These are phyloP conservation scores for Megaceryle alcyon DNA, from an alignment of 2,797 vertebrate species.

Conservation along the genomic window DNA sequence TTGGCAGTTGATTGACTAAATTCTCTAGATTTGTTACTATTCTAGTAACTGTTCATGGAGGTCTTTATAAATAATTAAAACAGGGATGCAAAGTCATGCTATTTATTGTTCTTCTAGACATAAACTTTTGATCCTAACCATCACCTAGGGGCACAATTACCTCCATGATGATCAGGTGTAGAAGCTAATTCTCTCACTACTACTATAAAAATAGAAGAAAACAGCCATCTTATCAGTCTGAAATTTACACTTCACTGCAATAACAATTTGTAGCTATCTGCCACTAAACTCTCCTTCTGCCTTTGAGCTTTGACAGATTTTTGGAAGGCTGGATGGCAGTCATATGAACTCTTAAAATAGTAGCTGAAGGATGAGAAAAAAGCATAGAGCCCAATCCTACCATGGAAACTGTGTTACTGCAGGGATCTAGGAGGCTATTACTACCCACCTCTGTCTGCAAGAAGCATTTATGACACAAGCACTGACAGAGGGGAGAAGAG, in stretches of 20 bases:
- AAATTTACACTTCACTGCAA: not conserved
- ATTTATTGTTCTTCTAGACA: not conserved
- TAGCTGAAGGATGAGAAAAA: constrained; percentile 6
- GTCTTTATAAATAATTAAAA: not conserved
- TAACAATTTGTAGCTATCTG: not conserved
- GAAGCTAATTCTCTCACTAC: not conserved
- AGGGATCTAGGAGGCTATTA: not conserved
- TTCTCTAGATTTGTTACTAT: not conserved
- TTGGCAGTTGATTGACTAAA: not conserved
- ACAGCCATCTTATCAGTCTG: not conserved
- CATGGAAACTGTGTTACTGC: constrained; percentile 19
- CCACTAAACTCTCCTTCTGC: not conserved
- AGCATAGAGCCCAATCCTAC: not conserved
- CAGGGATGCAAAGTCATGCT: not conserved
- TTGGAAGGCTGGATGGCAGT: constrained; percentile 22
- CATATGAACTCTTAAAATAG: constrained; percentile 54
- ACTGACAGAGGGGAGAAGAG: not conserved
- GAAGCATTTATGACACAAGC: not conserved
- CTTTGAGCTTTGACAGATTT: constrained; percentile 32
- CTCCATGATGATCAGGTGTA: not conserved
- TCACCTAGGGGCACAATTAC: not conserved
- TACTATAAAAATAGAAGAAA: not conserved
- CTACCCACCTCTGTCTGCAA: constrained; percentile 21
- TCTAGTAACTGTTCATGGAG: not conserved
- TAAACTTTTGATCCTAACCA: not conserved